Evolutionary conservation across 2,113 vertebrate species (phyloP), one percentile per base, ranked within the genome.

Genomic region (Odontophorus gujanensis): DNA sequence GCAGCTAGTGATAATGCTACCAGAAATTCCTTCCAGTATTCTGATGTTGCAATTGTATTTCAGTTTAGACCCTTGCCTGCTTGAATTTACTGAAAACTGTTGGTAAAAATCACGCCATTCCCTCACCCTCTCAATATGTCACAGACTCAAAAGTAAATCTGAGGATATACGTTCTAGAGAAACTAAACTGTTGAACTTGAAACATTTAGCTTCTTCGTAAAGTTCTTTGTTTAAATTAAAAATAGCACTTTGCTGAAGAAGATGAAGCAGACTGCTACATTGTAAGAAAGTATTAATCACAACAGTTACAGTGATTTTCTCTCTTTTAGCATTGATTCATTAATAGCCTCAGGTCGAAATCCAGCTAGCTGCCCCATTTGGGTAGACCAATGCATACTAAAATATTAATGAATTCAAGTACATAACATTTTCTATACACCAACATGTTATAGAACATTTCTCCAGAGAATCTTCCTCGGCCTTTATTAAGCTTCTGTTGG

Each of bases 141-240:
- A 80, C 75, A 92, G 84, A 82, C 74, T 38, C 26, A 89, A 82
- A 93, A 82, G 63, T 67, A 74, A 63, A 83, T 91, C 92, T 69
- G 74, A 67, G 72, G 63, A 53, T 85, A 80, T 67, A 82, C 50
- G 48, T 51, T 77, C 42, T 21, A 66, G 61, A 61, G 92, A 91
- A 45, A 71, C 25, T 91, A 73, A 96, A 92, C 72, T 78, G 42
- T 85, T 93, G 42, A 55, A 77, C 89, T 92, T 95, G 78, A 91
- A 32, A 61, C 22, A 55, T 90, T 91, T 87, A 89, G 59, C 28
- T 95, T 85, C 24, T 68, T 95, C 87, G 71, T 75, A 91, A 25
- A 61, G 55, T 68, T 17, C 50, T 93, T 89, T 82, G 75, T 95
- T 96, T 89, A 85, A 95, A 92, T 91, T 92, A 76, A 89, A 88